phyloP scores from a whole-genome alignment of 2,797 vertebrate species.

The Potorous gilbertii region DNA sequence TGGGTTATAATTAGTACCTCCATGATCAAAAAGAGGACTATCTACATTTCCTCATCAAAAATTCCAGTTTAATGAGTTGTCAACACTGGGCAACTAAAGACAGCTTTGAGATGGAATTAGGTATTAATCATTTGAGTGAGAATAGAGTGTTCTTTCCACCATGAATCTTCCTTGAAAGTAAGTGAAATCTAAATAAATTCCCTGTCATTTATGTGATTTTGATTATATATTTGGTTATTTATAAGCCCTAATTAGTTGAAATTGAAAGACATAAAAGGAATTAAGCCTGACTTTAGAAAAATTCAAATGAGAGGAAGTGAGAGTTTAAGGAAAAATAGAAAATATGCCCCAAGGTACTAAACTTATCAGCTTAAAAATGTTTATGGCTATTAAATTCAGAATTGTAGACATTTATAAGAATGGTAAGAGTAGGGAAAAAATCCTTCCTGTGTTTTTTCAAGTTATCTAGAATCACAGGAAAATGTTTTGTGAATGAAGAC shows the following conservation, averaged over 20 bases:
- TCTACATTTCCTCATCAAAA: constrained; percentile 88
- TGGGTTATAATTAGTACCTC: background rate
- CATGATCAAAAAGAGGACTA: constrained; percentile 82
- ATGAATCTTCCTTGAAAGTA: background rate
- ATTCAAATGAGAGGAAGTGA: constrained; percentile 34
- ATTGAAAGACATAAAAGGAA: background rate
- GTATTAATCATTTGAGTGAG: constrained; percentile 87
- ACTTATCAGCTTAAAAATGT: background rate
- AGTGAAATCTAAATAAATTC: background rate
- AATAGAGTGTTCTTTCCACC: background rate
- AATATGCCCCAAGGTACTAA: constrained; percentile 15
- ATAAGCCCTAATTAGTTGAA: background rate
- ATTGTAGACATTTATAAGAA: background rate
- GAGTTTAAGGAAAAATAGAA: constrained; percentile 21
- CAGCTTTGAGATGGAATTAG: constrained; percentile 88
- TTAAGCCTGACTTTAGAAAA: constrained; percentile 30
- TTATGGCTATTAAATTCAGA: constrained; percentile 3
- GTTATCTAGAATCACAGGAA: background rate
- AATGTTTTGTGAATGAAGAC: background rate
- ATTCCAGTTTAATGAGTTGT: constrained; percentile 88
- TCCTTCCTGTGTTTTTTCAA: background rate
- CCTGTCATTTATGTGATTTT: background rate
- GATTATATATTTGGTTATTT: constrained; percentile 9
- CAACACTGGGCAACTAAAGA: constrained; percentile 86
- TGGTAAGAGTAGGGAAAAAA: background rate